phyloP scores from a whole-genome alignment of 1,140 invertebrate species.

The Aporrectodea caliginosa region DNA sequence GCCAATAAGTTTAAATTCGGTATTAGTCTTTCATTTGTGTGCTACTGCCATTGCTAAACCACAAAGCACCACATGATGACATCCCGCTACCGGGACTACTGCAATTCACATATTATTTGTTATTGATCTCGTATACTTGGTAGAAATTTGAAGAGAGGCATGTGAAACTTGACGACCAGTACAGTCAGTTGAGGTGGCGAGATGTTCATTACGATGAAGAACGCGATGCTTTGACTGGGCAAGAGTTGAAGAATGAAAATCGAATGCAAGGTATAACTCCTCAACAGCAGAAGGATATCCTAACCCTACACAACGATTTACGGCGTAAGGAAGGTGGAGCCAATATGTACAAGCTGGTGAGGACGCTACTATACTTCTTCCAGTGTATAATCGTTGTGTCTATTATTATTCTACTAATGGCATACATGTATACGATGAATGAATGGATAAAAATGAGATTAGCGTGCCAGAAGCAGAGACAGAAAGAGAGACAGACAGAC shows the following conservation, averaged over 20 bases:
- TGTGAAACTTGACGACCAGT: background rate
- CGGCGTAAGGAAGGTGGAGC: background rate
- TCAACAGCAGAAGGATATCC: background rate
- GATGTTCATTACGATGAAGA: background rate
- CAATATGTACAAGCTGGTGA: background rate
- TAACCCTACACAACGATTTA: background rate
- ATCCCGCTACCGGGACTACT: background rate
- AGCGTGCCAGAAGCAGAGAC: background rate
- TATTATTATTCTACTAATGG: background rate
- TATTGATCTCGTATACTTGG: background rate
- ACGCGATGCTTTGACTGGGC: background rate
- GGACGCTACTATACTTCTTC: background rate
- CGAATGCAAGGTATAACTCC: background rate
- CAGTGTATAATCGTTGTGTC: background rate
- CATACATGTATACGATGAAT: background rate
- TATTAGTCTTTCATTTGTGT: background rate
- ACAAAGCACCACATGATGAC: background rate
- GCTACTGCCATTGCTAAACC: background rate
- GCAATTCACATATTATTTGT: background rate
- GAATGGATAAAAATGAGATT: too few relatives aligned
- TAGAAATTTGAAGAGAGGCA: background rate
- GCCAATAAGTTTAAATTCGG: background rate
- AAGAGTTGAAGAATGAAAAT: background rate
- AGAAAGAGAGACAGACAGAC: background rate
- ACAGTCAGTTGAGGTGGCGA: background rate